phyloP scores from a whole-genome alignment of 2,888 invertebrate genomes.

The Drepana falcataria region DNA sequence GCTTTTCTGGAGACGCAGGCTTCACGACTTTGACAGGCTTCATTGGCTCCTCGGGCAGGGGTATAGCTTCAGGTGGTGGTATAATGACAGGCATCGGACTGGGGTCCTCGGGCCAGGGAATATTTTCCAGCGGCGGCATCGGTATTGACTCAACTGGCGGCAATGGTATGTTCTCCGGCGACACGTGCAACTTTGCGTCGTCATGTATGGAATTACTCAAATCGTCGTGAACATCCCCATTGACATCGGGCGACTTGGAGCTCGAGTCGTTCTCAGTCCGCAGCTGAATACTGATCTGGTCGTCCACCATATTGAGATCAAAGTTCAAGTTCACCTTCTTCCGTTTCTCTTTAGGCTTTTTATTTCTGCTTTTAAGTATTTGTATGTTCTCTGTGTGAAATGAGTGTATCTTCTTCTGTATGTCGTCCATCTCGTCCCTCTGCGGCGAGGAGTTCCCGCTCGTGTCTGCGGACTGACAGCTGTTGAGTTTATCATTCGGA shows the following conservation, averaged over 20 bases:
- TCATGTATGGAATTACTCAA: slow-evolving; percentile 36
- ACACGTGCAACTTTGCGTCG: slow-evolving; percentile 47
- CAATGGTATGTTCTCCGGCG: slow-evolving; percentile 62
- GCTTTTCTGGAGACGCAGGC: slow-evolving; percentile 28
- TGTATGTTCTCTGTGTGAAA: slow-evolving; percentile 82
- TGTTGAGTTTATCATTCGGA: slow-evolving; percentile 56
- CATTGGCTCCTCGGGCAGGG: slow-evolving; percentile 60
- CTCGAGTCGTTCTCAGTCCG: slow-evolving; percentile 53
- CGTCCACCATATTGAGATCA: slow-evolving; percentile 74
- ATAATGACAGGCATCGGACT: slow-evolving; percentile 42
- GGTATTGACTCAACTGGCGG: slow-evolving; percentile 70
- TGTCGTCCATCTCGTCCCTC: slow-evolving; percentile 79
- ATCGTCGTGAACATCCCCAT: slow-evolving; percentile 61
- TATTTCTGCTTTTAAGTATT: slow-evolving; percentile 79
- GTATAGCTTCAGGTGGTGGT: slow-evolving; percentile 58
- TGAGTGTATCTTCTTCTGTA: slow-evolving; percentile 80
- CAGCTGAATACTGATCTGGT: slow-evolving; percentile 71
- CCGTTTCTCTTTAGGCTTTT: slow-evolving; percentile 75
- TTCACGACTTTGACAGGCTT: slow-evolving; percentile 27
- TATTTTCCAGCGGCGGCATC: slow-evolving; percentile 59
- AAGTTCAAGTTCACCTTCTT: slow-evolving; percentile 77
- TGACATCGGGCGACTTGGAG: slow-evolving; percentile 44
- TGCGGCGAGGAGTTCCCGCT: slow-evolving; percentile 73
- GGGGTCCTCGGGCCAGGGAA: slow-evolving; percentile 60
- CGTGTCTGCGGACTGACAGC: slow-evolving; percentile 66